Base-by-base conservation (phyloP, 2,888 invertebrate genomes). In the Polydrusus tereticollis region DNA sequence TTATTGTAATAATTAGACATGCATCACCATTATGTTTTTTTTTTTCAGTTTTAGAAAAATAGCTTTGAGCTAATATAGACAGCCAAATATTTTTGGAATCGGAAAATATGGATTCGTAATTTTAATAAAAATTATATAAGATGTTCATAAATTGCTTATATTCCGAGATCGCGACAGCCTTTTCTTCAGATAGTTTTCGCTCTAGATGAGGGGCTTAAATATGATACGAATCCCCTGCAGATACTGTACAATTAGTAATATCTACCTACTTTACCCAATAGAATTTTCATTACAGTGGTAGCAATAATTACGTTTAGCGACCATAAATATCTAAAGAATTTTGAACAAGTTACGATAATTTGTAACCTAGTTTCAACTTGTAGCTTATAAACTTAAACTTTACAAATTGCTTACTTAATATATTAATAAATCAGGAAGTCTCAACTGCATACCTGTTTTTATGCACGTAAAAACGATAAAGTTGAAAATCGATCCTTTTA, bases 401-500 rank as follows among this genome's bases (percentile, higher is more conserved):
- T n/a, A 16, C 41, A 14, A 45, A 45, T 12, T 20, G 45, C 20
- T 20, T 20, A 20, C 10, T 45, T 45, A 10, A 20, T 20, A 0
- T 6, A 45, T 18, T 18, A 45, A 45, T 45, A 45, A 45, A 20
- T 18, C 8, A 20, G 3, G 12, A 21, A 23, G 23, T 50, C 5
- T n/a, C 21, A 50, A 23, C 23, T 23, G 23, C n/a, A 23, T n/a
- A 18, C 23, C 45, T 12, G n/a, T 50, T 50, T 6, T n/a, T 50
- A 50, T n/a, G n/a, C 23, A 23, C 23, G 23, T 23, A 10, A n/a
- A 50, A 21, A 47, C 16, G 21, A 20, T 21, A 47, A 50, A 23
- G 4, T 50, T n/a, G n/a, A 5, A 50, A n/a, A 50, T 50, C 23
- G 47, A 50, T 50, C 23, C 23, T 23, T 50, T 50, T 50, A 50